Conservation (phyloP, 2,888 invertebrate species). For the Catocala nupta region DNA sequence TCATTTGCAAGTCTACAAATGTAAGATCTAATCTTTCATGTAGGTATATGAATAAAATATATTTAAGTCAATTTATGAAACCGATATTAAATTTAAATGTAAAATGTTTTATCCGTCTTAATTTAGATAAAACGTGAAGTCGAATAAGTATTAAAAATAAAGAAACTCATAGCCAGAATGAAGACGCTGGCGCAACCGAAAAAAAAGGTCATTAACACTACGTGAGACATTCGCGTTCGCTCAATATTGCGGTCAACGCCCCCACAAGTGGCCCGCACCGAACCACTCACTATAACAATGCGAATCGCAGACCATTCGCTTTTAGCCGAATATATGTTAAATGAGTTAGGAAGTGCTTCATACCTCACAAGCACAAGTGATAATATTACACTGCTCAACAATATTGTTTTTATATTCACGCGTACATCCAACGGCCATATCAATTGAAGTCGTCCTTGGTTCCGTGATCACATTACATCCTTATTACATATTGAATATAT, state of each 20-base stretch:
- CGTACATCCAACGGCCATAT: background rate
- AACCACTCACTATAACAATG: constrained; percentile 53
- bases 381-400: background rate
- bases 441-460: constrained; percentile 1
- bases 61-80: too few relatives aligned
- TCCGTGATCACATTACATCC: constrained; percentile 8
- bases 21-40: too few relatives aligned
- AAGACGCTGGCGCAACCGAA: constrained; percentile 75
- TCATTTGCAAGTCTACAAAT: too few relatives aligned
- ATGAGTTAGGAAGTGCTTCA: constrained; percentile 9
- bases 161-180: constrained; percentile 28
- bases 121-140: constrained; percentile 13
- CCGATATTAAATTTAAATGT: too few relatives aligned
- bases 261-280: constrained; percentile 71
- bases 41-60: too few relatives aligned
- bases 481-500: constrained; percentile 3
- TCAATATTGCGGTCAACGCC: constrained; percentile 86
- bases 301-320: constrained; percentile 43
- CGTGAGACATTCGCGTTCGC: constrained; percentile 85
- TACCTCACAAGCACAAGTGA: background rate
- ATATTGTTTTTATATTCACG: background rate
- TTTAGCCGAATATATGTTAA: constrained; percentile 32
- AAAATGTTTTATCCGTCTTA: background rate
- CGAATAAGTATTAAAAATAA: constrained; percentile 12
- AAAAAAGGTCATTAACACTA: constrained; percentile 87